Evolutionary conservation across 1,140 invertebrate species (phyloP), one percentile per base, ranked within the genome.

Genomic region (Reticulitermes speratus): DNA sequence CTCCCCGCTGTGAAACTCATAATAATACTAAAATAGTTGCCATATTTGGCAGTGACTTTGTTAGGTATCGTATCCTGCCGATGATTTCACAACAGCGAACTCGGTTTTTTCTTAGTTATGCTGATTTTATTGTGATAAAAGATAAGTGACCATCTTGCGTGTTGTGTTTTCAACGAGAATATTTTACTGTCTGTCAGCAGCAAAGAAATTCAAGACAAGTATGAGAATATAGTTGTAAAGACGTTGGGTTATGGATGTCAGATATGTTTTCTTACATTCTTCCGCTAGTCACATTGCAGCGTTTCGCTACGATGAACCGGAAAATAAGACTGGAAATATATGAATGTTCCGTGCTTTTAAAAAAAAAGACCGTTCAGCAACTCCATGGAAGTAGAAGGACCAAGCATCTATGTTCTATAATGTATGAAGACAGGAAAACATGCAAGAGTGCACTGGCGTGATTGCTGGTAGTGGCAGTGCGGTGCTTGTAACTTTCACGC

Each of bases 281-380:
- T 75, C n/a, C 65, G 65, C 65, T 75, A 30, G n/a, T 75, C 25
- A 30, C n/a, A 75, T 25, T 30, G 25, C 65, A 75, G 7, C 6
- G 65, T 75, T 30, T 75, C 65, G 65, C n/a, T 75, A 75, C 65
- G 30, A 0, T 75, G n/a, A 75, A 75, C 65, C 65, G 30, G 65
- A 75, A n/a, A 75, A 75, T 30, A 75, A 75, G 30, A 75, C 65
- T 30, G n/a, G 65, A 75, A 75, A 75, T 30, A 75, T 75, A 75
- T 75, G 25, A 30, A 75, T 30, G 65, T 75, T 75, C 65, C n/a
- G 1, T 30, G 8, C 65, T 75, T 30, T 30, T 2, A 75, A 30
- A 75, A 75, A 75, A 30, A 14, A 12, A n/a, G n/a, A n/a, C 5
- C 25, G 65, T 75, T 75, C 25, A 75, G 14, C 65, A 75, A 11